phyloP scores from a whole-genome alignment of 2,113 vertebrate species.

The Mastomys natalensis region DNA sequence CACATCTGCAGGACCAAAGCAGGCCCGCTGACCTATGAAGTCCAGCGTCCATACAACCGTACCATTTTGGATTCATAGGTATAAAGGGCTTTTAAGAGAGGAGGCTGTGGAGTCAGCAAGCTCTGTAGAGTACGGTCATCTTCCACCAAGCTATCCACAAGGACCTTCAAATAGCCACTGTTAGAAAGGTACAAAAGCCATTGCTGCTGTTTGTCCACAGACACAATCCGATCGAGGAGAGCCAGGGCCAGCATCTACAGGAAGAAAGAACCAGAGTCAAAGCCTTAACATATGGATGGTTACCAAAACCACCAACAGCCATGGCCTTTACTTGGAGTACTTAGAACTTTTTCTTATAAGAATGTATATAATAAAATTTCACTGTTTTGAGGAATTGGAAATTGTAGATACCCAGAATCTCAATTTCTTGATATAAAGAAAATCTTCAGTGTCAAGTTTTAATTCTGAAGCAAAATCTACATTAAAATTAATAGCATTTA shows the following conservation, averaged over 20 bases:
- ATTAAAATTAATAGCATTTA: slow-evolving; percentile 27
- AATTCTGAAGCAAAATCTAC: slow-evolving; percentile 46
- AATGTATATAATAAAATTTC: not conserved
- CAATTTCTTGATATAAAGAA: slow-evolving; percentile 16
- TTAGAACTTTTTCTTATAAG: not conserved
- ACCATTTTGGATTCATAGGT: slow-evolving; percentile 99
- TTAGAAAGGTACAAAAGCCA: slow-evolving; percentile 97
- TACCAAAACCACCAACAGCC: not conserved
- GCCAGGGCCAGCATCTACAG: slow-evolving; percentile 97
- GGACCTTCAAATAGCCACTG: slow-evolving; percentile 96
- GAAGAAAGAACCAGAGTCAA: not conserved
- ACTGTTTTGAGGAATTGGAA: slow-evolving; percentile 20
- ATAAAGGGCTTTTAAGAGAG: slow-evolving; percentile 95
- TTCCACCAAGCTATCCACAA: slow-evolving; percentile 95
- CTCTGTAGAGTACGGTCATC: slow-evolving; percentile 94
- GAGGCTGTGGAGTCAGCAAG: slow-evolving; percentile 94
- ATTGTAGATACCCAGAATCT: slow-evolving; percentile 21
- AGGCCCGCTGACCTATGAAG: not conserved
- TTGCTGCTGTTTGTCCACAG: slow-evolving; percentile 96
- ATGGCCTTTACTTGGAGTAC: not conserved
- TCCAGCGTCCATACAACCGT: slow-evolving; percentile 62
- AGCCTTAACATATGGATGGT: not conserved
- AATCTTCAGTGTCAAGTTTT: not conserved
- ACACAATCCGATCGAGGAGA: slow-evolving; percentile 93
- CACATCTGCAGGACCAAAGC: not conserved